Conservation (phyloP, 2,113 vertebrate genomes). For the Dryoscopus gambensis region DNA sequence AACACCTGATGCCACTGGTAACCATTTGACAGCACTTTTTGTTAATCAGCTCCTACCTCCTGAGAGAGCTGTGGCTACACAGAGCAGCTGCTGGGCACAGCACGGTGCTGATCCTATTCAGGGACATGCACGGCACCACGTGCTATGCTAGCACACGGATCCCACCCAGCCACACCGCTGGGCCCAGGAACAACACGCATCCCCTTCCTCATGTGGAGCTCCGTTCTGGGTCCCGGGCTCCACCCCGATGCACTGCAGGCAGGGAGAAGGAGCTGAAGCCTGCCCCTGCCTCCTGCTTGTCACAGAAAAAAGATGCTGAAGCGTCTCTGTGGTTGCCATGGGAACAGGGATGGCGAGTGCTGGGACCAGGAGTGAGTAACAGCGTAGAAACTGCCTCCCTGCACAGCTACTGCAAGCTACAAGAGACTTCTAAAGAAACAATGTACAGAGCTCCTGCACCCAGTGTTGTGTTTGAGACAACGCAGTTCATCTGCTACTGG, state of each 20-base stretch:
- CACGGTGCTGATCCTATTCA: accelerated
- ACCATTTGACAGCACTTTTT: background rate
- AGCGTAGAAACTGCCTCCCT: background rate
- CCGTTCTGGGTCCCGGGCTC: accelerated
- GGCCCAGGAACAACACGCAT: background rate
- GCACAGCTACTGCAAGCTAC: background rate
- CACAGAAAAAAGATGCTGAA: background rate
- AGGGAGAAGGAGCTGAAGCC: background rate
- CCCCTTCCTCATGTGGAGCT: background rate
- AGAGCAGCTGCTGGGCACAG: background rate
- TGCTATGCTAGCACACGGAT: background rate
- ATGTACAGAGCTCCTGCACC: background rate
- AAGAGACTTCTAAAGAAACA: background rate
- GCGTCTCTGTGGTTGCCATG: background rate
- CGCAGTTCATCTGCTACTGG: background rate
- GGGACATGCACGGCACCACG: accelerated
- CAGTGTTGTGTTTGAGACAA: background rate
- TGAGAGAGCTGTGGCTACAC: background rate
- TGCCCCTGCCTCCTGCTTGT: background rate
- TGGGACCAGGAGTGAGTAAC: background rate
- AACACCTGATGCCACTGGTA: accelerated
- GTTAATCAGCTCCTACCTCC: background rate
- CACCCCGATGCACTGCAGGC: background rate
- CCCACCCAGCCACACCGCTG: background rate
- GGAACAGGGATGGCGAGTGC: background rate